Percentiles rank a stretch among this genome's conserved stretches.
These are phyloP conservation scores for Drosophila barbarae DNA, from an alignment of 2,888 invertebrate species.

Conservation along the genomic window DNA sequence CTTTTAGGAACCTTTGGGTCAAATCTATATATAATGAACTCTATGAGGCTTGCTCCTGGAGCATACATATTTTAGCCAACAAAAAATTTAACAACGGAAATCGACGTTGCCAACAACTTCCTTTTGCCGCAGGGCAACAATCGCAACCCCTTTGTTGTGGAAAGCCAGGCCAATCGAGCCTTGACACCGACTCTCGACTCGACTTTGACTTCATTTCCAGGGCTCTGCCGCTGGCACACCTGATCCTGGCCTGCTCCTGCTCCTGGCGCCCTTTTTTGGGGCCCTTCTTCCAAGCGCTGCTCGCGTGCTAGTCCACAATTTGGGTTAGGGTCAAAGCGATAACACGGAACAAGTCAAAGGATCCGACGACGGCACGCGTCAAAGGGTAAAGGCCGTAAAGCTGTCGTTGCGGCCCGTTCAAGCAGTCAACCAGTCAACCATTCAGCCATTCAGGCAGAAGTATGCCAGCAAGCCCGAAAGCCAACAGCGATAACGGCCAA, in stretches of 20 bases:
- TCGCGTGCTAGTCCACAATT: constrained; percentile 77
- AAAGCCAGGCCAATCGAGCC: constrained; percentile 44
- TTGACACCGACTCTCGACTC: constrained; percentile 46
- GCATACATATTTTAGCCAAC: not conserved
- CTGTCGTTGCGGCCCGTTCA: constrained; percentile 50
- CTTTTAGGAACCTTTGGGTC: too few relatives aligned
- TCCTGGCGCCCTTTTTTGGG: constrained; percentile 12
- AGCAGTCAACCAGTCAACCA: constrained; percentile 26
- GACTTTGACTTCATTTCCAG: constrained; percentile 62
- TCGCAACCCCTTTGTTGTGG: constrained; percentile 19
- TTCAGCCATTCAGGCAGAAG: constrained; percentile 38
- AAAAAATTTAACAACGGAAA: constrained; percentile 44
- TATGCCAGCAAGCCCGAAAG: constrained; percentile 15
- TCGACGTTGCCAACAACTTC: constrained; percentile 56
- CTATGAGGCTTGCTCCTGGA: not conserved
- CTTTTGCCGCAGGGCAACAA: constrained; percentile 34
- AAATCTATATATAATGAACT: not conserved
- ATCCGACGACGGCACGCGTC: constrained; percentile 48
- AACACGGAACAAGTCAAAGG: constrained; percentile 66
- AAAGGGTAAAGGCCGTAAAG: constrained; percentile 62
- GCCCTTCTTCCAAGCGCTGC: constrained; percentile 26
- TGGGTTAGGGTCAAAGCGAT: constrained; percentile 77
- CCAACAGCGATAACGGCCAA: constrained; percentile 11
- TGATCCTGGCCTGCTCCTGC: constrained; percentile 25
- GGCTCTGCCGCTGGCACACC: constrained; percentile 30